Percentiles rank a stretch among this genome's conserved stretches.
These are phyloP conservation scores for Nomada ruficornis DNA, from an alignment of 2,888 invertebrate species.

Conservation along the genomic window DNA sequence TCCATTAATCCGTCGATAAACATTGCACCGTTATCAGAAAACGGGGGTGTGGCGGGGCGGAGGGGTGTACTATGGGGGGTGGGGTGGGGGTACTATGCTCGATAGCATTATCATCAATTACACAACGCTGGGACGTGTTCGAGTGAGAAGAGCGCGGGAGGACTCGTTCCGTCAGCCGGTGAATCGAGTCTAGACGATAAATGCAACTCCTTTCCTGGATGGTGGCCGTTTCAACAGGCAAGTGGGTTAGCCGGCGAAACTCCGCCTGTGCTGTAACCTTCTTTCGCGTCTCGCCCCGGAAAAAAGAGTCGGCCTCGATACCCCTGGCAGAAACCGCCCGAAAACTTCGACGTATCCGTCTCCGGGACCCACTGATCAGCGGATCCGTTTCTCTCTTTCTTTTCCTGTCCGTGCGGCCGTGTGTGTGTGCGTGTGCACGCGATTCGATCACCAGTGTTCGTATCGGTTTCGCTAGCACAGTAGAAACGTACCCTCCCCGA, in stretches of 20 bases:
- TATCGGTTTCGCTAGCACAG: conserved; percentile 18
- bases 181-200: conserved; percentile 35
- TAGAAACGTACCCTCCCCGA: conserved; percentile 36
- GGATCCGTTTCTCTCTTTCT: conserved; percentile 24
- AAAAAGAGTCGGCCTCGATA: conserved; percentile 63
- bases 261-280: conserved; percentile 65
- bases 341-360: conserved; percentile 64
- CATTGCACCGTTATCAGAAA: conserved; percentile 55
- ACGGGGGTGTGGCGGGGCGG: not conserved
- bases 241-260: conserved; percentile 76
- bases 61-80: not conserved
- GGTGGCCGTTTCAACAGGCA: conserved; percentile 63
- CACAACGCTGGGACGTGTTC: conserved; percentile 47
- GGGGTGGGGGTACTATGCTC: not conserved
- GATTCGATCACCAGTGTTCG: conserved; percentile 1
- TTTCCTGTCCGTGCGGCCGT: not conserved
- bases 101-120: conserved; percentile 66
- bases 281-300: conserved; percentile 55
- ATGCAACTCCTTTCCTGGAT: conserved; percentile 37
- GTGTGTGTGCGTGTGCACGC: not conserved
- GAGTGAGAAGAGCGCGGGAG: conserved; percentile 39
- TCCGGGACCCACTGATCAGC: conserved; percentile 50
- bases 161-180: conserved; percentile 38
- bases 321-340: conserved; percentile 51
- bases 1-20: conserved; percentile 68